These are phyloP conservation scores for Tenthredo livida DNA, from an alignment of 2,888 invertebrate genomes.

Conservation along the genomic window DNA sequence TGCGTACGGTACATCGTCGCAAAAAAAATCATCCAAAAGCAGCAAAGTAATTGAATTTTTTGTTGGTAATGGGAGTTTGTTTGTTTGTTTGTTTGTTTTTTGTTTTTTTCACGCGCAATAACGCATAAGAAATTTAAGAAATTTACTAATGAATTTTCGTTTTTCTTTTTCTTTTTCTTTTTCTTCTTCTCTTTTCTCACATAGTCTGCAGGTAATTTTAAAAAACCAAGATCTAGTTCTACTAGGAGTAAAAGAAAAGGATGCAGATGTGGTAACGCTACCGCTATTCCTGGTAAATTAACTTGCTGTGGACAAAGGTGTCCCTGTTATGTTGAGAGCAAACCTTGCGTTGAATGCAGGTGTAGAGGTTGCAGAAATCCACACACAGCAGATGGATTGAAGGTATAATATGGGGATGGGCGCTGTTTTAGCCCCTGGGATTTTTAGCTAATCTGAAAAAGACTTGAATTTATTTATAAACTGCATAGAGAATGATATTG, in stretches of 20 bases:
- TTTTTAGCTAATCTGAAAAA: neutral
- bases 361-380: constrained; percentile 97
- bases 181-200: too few relatives aligned
- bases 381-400: constrained; percentile 89
- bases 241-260: constrained; percentile 83
- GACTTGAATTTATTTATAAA: constrained; percentile 31
- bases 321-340: constrained; percentile 95
- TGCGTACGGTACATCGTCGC: constrained; percentile 72
- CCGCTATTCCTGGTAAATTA: constrained; percentile 92
- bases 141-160: too few relatives aligned
- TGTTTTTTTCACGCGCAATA: too few relatives aligned
- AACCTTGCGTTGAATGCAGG: constrained; percentile 93
- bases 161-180: too few relatives aligned
- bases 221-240: constrained; percentile 79
- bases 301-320: constrained; percentile 97
- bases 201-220: constrained; percentile 77
- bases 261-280: constrained; percentile 95
- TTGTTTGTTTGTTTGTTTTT: too few relatives aligned
- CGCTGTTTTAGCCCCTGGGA: neutral
- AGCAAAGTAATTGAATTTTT: constrained; percentile 72
- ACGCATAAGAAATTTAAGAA: too few relatives aligned
- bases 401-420: too few relatives aligned
- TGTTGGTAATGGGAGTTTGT: constrained; percentile 36
- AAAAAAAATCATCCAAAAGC: constrained; percentile 75
- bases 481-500: constrained; percentile 11